Conservation (phyloP, 2,113 vertebrate species). For the Leucosticte australis region DNA sequence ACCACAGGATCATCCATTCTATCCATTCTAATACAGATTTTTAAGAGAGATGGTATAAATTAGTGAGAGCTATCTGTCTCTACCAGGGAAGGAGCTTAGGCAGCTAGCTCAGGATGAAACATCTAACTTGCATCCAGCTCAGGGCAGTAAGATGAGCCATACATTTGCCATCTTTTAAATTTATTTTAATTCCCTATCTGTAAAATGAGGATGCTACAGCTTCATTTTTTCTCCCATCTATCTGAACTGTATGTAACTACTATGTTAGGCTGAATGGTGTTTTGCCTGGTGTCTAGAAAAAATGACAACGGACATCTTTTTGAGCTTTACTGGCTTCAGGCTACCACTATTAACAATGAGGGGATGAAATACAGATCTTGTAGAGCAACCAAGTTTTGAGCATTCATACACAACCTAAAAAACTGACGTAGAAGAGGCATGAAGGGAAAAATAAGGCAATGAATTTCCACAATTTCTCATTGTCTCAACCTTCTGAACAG, state of each 20-base stretch:
- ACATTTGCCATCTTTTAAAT: not conserved
- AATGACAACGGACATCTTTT: not conserved
- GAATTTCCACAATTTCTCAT: conserved; percentile 29
- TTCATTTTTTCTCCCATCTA: not conserved
- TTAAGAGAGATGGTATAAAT: not conserved
- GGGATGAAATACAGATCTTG: not conserved
- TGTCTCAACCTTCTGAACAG: conserved; percentile 1
- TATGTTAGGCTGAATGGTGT: not conserved
- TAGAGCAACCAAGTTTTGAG: not conserved
- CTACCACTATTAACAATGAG: not conserved
- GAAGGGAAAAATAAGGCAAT: not conserved
- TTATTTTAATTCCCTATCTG: not conserved
- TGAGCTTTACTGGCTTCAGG: not conserved
- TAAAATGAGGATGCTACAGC: not conserved
- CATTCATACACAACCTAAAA: not conserved
- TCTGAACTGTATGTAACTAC: not conserved
- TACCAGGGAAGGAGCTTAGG: not conserved
- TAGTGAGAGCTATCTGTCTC: not conserved
- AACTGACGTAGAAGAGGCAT: not conserved
- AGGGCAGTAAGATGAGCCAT: not conserved
- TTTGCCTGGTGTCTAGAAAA: not conserved
- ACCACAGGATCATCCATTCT: not conserved
- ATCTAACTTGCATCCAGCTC: not conserved
- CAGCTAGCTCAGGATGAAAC: not conserved
- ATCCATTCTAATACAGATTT: not conserved